These are phyloP conservation scores for Protobothrops mucrosquamatus DNA, from an alignment of 2,113 vertebrate genomes.

Conservation along the genomic window DNA sequence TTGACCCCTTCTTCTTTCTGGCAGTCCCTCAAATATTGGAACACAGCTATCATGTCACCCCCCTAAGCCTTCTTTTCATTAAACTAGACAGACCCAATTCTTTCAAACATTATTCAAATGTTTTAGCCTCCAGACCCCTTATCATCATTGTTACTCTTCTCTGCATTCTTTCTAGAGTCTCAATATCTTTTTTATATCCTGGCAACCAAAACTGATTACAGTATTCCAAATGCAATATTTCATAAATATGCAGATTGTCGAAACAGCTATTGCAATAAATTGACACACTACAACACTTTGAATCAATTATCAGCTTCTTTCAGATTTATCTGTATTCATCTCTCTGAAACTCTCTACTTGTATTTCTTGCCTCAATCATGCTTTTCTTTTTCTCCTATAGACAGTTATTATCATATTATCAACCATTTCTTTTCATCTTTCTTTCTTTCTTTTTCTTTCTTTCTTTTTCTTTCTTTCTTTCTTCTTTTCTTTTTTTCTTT, in stretches of 20 bases:
- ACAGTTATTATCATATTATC: neutral
- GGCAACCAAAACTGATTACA: neutral
- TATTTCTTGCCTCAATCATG: neutral
- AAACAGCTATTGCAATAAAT: neutral
- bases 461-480: neutral
- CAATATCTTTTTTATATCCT: neutral
- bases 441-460: neutral
- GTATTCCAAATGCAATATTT: neutral
- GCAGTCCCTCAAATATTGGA: neutral
- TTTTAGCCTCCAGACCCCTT: neutral
- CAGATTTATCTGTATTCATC: conserved; percentile 1
- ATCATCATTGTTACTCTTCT: neutral
- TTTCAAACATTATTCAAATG: neutral
- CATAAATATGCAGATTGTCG: neutral
- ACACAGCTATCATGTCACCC: neutral
- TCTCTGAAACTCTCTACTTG: neutral
- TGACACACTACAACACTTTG: neutral
- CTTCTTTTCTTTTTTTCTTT: neutral
- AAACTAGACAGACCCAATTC: neutral
- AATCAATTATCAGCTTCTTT: neutral
- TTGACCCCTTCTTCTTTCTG: neutral
- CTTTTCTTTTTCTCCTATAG: neutral
- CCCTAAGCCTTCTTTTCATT: neutral
- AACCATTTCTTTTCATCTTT: conserved; percentile 1
- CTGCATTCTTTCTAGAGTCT: neutral